Percentiles rank a stretch among this genome's conserved stretches.
phyloP scores from a whole-genome alignment of 2,113 vertebrate genomes.

The Alosa alosa region DNA sequence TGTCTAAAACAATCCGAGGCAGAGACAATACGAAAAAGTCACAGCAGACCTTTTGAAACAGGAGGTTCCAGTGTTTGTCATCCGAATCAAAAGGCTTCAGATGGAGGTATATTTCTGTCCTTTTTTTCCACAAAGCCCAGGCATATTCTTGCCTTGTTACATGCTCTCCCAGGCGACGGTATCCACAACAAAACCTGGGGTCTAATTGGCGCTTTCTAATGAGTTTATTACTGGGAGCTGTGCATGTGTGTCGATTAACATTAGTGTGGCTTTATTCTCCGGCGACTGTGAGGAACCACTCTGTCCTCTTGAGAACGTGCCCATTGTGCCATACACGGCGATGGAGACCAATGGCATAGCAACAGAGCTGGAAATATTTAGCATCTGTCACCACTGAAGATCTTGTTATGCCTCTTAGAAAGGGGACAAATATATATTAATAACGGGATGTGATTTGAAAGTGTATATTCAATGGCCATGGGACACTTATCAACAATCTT shows the following conservation, averaged over 20 bases:
- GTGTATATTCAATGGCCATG: neutral
- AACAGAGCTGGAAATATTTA: conserved; percentile 12
- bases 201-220: conserved; percentile 60
- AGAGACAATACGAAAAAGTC: neutral
- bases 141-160: conserved; percentile 32
- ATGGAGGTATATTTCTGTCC: conserved; percentile 34
- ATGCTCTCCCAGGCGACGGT: conserved; percentile 51
- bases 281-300: conserved; percentile 47
- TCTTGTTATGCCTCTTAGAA: conserved; percentile 7
- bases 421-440: neutral
- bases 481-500: conserved; percentile 17
- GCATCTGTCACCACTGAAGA: conserved; percentile 11
- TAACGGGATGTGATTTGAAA: neutral
- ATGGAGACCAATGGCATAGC: neutral
- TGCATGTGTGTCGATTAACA: conserved; percentile 51
- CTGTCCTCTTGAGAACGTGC: conserved; percentile 21
- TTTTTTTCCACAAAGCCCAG: neutral
- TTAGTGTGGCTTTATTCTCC: conserved; percentile 47
- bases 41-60: neutral
- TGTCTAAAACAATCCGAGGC: neutral
- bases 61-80: neutral
- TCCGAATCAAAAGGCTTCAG: conserved; percentile 33
- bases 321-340: neutral
- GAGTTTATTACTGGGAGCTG: conserved; percentile 59
- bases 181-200: conserved; percentile 46